Conservation (phyloP, 2,113 vertebrate genomes). For the Halichoerus grypus region DNA sequence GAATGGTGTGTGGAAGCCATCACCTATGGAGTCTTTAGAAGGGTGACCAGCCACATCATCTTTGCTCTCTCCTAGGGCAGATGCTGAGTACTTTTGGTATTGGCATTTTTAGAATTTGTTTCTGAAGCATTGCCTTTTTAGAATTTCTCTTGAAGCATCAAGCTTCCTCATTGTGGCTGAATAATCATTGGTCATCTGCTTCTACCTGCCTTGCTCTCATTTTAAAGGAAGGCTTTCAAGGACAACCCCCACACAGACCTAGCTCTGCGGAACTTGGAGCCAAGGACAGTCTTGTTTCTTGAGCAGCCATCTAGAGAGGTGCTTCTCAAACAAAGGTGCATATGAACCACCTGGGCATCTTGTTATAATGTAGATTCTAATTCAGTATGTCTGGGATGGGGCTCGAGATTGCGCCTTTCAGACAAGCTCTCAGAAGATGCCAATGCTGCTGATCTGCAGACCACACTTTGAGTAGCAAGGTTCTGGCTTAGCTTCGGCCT, state of each 20-base stretch:
- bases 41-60: neutral
- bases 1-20: neutral
- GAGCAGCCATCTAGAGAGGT: neutral
- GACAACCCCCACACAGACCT: neutral
- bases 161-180: neutral
- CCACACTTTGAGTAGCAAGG: neutral
- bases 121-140: neutral
- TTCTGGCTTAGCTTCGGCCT: neutral
- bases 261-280: neutral
- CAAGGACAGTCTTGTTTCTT: neutral
- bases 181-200: neutral
- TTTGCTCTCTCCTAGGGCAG: neutral
- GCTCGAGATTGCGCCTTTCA: neutral
- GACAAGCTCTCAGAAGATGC: neutral
- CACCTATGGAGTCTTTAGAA: neutral
- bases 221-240: neutral
- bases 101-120: conserved; percentile 42
- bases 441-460: neutral
- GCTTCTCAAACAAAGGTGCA: neutral
- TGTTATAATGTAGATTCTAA: neutral
- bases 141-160: conserved; percentile 19
- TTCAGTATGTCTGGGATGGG: neutral
- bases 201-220: neutral
- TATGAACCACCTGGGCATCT: neutral
- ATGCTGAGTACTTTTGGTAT: neutral